Evolutionary conservation across 1,140 invertebrate genomes (phyloP), one percentile per base, ranked within the genome.

Genomic region (Drosophila ananassae): DNA sequence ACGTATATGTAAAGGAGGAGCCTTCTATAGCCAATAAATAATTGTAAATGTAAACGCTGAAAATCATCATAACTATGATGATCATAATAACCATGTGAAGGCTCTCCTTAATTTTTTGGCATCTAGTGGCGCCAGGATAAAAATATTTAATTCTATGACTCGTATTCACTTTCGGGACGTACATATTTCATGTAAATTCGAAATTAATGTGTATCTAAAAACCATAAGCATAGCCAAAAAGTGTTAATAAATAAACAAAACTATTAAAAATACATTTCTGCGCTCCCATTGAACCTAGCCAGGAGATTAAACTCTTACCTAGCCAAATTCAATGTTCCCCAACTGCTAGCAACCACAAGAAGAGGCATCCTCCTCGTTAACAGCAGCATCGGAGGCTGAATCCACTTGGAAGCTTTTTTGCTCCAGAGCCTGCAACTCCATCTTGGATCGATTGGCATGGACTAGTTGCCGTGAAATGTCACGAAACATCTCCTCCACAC

Each of bases 401-500:
- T 94, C 93, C 62, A 96, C 95, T 92, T 96, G 96, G 84, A 97
- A 96, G 75, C 95, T 95, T 79, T 96, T 95, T 63, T 95, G 94
- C 73, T 96, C 95, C 85, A 96, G 94, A 21, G 94, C 94, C 84
- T 96, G 95, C n/a, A 97, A 92, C 76, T 97, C 96, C 92, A 97
- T 94, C 75, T 95, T 94, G n/a, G 96, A 97, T 64, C 96, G 93
- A 89, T 97, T 97, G 12, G 95, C 94, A 63, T 96, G 94, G 0
- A 96, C 94, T 52, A 97, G 91, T 73, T 97, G 96, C 54, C 94
- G 93, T 2, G 97, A 96, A 90, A 98, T 97, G 75, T 98, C 96
- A 55, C 94, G 93, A 91, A 98, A 98, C 97, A 98, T 98, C 92
- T 98, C 97, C 68, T 97, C 95, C 7, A 98, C 93, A 2, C 97